These are phyloP conservation scores for Dicerorhinus sumatrensis DNA, from an alignment of 2,113 vertebrate genomes.

Conservation along the genomic window DNA sequence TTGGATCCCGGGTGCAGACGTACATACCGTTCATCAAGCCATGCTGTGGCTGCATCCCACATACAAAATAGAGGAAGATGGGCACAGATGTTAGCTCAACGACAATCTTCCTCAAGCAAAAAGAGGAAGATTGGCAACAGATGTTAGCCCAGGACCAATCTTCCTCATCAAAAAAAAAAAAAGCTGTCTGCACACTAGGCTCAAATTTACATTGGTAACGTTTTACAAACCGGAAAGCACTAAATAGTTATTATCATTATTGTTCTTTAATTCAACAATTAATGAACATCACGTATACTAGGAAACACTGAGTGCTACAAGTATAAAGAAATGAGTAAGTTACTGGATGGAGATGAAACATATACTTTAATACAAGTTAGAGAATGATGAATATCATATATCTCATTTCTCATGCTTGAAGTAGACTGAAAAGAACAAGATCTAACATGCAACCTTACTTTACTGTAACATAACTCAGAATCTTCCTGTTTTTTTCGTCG, in stretches of 20 bases:
- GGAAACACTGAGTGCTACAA: neutral
- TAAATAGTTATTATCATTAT: neutral
- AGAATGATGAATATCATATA: neutral
- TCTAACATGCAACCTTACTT: neutral
- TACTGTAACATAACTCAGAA: neutral
- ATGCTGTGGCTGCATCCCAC: no score
- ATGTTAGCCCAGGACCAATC: no score
- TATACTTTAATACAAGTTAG: neutral
- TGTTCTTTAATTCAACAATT: neutral
- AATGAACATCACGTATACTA: neutral
- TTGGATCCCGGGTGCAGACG: no score
- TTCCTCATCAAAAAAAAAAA: no score
- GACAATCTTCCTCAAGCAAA: no score
- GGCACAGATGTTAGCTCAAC: no score
- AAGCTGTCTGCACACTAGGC: neutral
- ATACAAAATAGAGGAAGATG: no score
- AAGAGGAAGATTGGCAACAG: no score
- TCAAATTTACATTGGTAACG: neutral
- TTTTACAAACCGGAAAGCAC: neutral
- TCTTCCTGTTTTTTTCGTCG: neutral
- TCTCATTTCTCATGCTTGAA: conserved; percentile 26
- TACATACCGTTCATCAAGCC: no score
- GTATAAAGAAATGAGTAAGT: neutral
- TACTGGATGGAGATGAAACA: neutral
- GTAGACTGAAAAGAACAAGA: neutral